Evolutionary conservation across 2,113 vertebrate genomes (phyloP), one percentile per base, ranked within the genome.

Genomic region (Cryptomyrus ogoouensis): DNA sequence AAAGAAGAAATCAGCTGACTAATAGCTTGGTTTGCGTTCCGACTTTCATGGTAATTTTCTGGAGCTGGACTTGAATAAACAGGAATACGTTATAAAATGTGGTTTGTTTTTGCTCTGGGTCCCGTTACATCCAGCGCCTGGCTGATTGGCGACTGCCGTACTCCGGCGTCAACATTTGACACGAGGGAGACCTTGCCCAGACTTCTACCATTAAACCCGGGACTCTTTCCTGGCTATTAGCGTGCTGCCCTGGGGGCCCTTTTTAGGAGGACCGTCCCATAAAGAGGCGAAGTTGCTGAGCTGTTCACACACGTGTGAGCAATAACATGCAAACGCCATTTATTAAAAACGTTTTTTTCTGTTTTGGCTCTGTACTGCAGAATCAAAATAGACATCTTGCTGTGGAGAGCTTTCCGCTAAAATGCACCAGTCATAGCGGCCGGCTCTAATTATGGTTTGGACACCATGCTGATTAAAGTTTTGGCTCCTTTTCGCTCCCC

Each of bases 391-490:
- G n/a, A 52, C n/a, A n/a, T 27, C 12, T 49, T 87, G 27, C 27
- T 50, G n/a, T 3, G 4, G 47, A 52, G 46, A 17, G 27, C 24
- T 27, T 87, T 47, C 85, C 15, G 85, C 83, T 84, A 53, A 87
- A 87, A 87, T 31, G 24, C 39, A 24, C 46, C 24, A 46, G 3
- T 35, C 46, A 87, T 4, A 15, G 84, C 13, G 3, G 44, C n/a
- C 6, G 24, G 88, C 49, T 17, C 85, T 53, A 31, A 50, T 52
- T 53, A 74, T 47, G 44, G 42, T 88, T 35, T 87, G 83, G 83
- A 87, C 85, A 53, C 85, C 49, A 50, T 49, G 47, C n/a, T 91
- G 94, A 93, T 94, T 94, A 94, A 94, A 91, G 83, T 91, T 52
- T 88, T 89, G 88, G 92, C 91, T 93, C 88, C 92, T 53, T 93